phyloP scores from a whole-genome alignment of 2,113 vertebrate genomes.

The Phoenicopterus ruber region DNA sequence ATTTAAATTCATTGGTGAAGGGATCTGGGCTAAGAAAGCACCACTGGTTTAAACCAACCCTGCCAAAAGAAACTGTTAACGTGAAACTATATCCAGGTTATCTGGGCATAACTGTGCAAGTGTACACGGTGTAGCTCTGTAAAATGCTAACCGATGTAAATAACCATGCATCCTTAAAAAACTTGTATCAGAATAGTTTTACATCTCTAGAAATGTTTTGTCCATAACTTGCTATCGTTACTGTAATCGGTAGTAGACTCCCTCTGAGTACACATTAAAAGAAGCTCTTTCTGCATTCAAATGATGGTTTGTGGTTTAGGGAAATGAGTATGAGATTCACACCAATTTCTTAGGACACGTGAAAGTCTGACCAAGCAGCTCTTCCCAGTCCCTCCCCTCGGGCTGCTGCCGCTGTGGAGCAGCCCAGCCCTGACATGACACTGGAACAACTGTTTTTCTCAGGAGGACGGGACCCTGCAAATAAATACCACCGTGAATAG shows the following conservation, averaged over 20 bases:
- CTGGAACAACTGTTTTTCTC: neutral
- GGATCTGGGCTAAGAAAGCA: neutral
- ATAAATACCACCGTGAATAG: neutral
- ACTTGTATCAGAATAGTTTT: neutral
- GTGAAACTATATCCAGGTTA: neutral
- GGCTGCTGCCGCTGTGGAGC: neutral
- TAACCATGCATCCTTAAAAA: neutral
- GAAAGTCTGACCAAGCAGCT: neutral
- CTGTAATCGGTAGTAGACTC: neutral
- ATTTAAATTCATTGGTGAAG: neutral
- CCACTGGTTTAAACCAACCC: neutral
- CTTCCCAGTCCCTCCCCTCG: accelerated
- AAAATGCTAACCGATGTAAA: neutral
- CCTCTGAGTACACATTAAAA: neutral
- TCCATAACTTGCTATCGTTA: neutral
- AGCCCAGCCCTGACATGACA: neutral
- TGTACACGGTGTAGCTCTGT: neutral
- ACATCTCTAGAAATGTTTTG: neutral
- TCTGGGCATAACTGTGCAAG: neutral
- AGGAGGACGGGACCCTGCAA: neutral
- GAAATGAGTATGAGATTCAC: neutral
- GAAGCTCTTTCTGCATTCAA: neutral
- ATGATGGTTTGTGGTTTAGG: neutral
- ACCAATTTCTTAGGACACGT: neutral
- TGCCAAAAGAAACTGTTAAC: neutral